Evolutionary conservation across 2,113 vertebrate species (phyloP), one percentile per base, ranked within the genome.

Genomic region (Uropsilus gracilis): DNA sequence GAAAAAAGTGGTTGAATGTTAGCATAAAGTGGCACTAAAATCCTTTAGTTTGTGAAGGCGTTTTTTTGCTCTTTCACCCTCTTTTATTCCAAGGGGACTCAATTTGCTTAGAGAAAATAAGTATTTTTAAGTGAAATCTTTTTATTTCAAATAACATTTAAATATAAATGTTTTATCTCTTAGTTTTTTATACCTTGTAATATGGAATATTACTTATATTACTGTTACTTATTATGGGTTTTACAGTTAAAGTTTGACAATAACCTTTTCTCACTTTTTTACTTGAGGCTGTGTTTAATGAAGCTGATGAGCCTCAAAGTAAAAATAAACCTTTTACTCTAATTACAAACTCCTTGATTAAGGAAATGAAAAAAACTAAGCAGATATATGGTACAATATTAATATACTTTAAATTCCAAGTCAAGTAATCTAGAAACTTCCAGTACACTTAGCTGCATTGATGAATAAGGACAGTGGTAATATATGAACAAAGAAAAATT

Each of bases 61-160:
- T 87, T 91, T 75, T 57, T 84, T 10, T 42, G 39, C 3, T 64
- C 24, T 9, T 14, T 10, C 13, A 16, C 1, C 28, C 18, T 8
- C 13, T 5, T 5, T 18, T 1, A 34, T 59, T 34, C 28, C 44
- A 59, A 73, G 8, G 39, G 75, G 30, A n/a, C 71, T 34, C 26
- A 91, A 39, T 72, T 30, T 73, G 26, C 24, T 71, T 66, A 32
- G 14, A 68, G 42, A 93, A 66, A 34, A 73, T 72, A 71, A 37
- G 16, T 32, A 71, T 72, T 86, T 86, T 6, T 16, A 68, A 89
- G 39, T 50, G 2, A 66, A 82, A 91, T n/a, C 26, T 30, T 90
- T 86, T 69, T 68, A 90, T 66, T 90, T 68, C 59, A 87, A 73
- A 61, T 84, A 83, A 59, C 30, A 82, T 14, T 86, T 63, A 94